phyloP scores from a whole-genome alignment of 2,113 vertebrate genomes.

The Formicarius rufipectus region DNA sequence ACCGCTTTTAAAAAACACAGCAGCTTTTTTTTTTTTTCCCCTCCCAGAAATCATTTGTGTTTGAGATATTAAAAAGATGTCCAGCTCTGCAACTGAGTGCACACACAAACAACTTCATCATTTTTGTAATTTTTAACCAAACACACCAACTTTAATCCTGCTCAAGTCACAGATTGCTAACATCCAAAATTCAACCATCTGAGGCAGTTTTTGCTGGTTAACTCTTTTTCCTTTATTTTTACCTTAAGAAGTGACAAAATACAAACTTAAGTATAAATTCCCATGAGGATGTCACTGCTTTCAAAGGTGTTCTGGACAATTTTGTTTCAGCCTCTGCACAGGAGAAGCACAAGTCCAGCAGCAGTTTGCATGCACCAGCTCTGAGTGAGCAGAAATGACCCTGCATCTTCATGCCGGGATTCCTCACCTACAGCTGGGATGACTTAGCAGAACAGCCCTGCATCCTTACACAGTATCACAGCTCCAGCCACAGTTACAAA shows the following conservation, averaged over 20 bases:
- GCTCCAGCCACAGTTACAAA: not conserved
- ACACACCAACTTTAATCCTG: rapidly evolving
- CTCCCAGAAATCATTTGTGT: not conserved
- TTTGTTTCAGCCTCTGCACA: not conserved
- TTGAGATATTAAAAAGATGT: not conserved
- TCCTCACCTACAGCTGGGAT: slow-evolving; percentile 7
- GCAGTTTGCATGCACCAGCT: not conserved
- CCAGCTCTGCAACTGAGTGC: not conserved
- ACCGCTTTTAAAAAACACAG: not conserved
- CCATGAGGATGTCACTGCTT: not conserved
- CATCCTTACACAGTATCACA: not conserved
- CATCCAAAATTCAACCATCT: not conserved
- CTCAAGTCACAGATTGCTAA: not conserved
- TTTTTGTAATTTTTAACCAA: not conserved
- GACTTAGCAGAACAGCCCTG: slow-evolving; percentile 44
- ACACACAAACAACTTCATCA: not conserved
- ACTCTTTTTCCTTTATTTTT: not conserved
- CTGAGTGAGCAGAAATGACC: not conserved
- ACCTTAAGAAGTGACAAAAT: not conserved
- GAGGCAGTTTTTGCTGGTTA: not conserved
- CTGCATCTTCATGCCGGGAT: not conserved
- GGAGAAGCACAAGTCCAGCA: not conserved
- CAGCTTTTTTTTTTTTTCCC: not conserved
- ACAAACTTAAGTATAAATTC: not conserved
- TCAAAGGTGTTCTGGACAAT: not conserved